These are phyloP conservation scores for Caenorhabditis elegans DNA, from an alignment of 1,140 invertebrate species.

Conservation along the genomic window DNA sequence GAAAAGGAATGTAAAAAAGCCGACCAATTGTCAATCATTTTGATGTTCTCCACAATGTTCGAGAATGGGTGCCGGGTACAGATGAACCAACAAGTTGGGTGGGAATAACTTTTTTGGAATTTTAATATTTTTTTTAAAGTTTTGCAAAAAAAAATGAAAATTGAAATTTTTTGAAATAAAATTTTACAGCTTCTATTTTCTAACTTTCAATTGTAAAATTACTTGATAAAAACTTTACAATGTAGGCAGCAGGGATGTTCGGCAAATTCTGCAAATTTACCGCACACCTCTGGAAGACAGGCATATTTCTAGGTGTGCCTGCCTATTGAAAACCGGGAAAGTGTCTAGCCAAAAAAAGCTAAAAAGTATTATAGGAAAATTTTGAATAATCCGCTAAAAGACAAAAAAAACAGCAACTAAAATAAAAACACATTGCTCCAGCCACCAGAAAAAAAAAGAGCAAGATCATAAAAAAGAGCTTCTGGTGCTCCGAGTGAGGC, in stretches of 20 bases:
- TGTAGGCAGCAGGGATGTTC: too few species aligned
- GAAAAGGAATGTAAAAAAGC: neutral
- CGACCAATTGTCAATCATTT: conserved; percentile 11
- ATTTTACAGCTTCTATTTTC: too few species aligned
- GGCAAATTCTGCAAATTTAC: too few species aligned
- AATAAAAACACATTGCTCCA: neutral
- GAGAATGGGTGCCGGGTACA: neutral
- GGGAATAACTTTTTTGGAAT: too few species aligned
- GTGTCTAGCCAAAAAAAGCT: neutral
- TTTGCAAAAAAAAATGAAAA: too few species aligned
- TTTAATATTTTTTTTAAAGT: too few species aligned
- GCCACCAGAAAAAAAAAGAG: neutral
- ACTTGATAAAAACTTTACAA: too few species aligned
- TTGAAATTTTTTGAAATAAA: too few species aligned
- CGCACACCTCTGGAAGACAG: too few species aligned
- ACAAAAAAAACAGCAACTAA: neutral
- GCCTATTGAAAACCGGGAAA: too few species aligned
- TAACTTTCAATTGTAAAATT: too few species aligned
- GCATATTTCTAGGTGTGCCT: too few species aligned
- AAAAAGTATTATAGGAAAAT: neutral
- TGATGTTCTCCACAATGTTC: neutral
- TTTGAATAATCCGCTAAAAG: neutral
- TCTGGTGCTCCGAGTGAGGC: neutral
- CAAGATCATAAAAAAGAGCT: conserved; percentile 18
- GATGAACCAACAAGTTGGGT: neutral